phyloP scores from a whole-genome alignment of 2,888 invertebrate genomes.

The Ornithoptera alexandrae region DNA sequence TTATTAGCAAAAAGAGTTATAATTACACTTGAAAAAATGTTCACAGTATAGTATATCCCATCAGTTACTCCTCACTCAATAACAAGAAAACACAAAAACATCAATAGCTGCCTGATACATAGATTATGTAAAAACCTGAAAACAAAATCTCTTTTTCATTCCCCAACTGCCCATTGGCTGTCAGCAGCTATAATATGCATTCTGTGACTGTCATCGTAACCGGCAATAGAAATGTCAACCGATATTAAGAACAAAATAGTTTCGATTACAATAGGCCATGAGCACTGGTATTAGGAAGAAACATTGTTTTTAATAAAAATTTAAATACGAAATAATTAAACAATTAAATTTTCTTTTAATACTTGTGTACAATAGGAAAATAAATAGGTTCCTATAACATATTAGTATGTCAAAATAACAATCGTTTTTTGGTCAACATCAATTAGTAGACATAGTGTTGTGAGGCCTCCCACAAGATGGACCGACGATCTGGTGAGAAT shows the following conservation, averaged over 20 bases:
- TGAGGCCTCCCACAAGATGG: too few relatives aligned
- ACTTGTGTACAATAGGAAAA: too few relatives aligned
- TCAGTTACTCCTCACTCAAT: conserved; percentile 15
- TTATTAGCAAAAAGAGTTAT: background rate
- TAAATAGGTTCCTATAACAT: too few relatives aligned
- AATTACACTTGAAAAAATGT: conserved; percentile 18
- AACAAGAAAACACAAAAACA: conserved; percentile 40
- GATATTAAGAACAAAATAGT: background rate
- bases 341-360: too few relatives aligned
- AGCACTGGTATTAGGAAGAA: background rate
- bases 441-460: too few relatives aligned
- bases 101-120: conserved; percentile 36
- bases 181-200: conserved; percentile 4
- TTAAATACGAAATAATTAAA: too few relatives aligned
- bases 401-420: too few relatives aligned
- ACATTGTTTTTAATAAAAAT: too few relatives aligned
- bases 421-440: too few relatives aligned
- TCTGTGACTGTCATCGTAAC: conserved; percentile 2
- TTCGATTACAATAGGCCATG: background rate
- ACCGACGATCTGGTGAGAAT: too few relatives aligned
- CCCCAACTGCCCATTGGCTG: conserved; percentile 1
- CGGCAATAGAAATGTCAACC: background rate
- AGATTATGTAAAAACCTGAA: conserved; percentile 26
- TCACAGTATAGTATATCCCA: conserved; percentile 16
- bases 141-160: conserved; percentile 18